phyloP scores from a whole-genome alignment of 2,888 invertebrate species.

The Ochropleura leucogaster region DNA sequence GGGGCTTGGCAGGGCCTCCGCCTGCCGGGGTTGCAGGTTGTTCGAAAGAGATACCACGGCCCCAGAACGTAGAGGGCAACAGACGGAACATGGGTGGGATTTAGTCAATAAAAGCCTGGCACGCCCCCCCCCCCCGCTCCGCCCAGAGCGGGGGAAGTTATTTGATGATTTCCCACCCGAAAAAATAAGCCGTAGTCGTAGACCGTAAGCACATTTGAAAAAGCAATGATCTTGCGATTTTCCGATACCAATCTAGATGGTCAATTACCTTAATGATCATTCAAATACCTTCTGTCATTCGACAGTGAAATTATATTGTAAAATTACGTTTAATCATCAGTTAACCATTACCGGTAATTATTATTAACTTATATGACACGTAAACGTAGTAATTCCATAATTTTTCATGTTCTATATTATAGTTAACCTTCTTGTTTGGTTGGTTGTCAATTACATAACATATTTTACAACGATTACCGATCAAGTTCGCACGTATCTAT shows the following conservation, averaged over 20 bases:
- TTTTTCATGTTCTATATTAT: neutral
- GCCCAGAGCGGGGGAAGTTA: too few species aligned
- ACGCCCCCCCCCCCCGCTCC: too few species aligned
- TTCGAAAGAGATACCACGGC: too few species aligned
- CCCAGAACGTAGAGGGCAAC: too few species aligned
- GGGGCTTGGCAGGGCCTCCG: too few species aligned
- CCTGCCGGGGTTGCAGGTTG: too few species aligned
- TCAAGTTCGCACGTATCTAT: constrained; percentile 4
- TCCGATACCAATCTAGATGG: neutral
- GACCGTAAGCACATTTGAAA: neutral
- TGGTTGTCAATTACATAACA: neutral
- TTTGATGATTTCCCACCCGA: too few species aligned
- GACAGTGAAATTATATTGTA: neutral
- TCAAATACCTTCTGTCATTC: too few species aligned
- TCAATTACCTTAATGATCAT: too few species aligned
- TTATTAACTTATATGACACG: neutral
- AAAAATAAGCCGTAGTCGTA: too few species aligned
- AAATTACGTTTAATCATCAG: neutral
- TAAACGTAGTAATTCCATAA: neutral
- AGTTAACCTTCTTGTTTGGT: neutral
- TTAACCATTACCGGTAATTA: neutral
- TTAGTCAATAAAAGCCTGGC: too few species aligned
- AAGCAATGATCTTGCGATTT: neutral
- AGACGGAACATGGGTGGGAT: too few species aligned
- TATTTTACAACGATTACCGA: neutral